Conservation (phyloP, 2,113 vertebrate genomes). For the Oenanthe oenanthe region DNA sequence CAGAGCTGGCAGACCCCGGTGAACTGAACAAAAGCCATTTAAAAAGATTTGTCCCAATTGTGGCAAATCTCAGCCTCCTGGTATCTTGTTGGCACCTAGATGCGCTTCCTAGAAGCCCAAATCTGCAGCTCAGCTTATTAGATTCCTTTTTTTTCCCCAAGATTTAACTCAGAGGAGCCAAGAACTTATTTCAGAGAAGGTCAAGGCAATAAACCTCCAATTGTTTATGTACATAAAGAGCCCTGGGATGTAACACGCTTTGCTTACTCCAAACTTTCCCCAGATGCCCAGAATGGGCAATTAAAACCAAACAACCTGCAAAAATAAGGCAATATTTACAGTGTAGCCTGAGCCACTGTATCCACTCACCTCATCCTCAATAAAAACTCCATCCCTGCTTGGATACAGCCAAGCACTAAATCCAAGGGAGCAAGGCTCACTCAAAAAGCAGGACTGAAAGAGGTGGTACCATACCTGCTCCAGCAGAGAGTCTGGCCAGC, state of each 20-base stretch:
- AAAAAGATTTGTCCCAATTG: neutral
- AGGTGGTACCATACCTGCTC: neutral
- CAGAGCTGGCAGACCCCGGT: neutral
- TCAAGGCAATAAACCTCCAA: neutral
- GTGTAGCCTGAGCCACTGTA: accelerated
- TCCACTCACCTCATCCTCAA: neutral
- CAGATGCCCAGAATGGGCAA: neutral
- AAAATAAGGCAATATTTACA: neutral
- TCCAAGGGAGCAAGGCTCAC: neutral
- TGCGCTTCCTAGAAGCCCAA: neutral
- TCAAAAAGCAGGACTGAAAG: neutral
- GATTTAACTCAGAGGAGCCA: neutral
- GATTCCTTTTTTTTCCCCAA: neutral
- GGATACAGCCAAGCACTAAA: neutral
- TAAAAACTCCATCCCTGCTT: neutral
- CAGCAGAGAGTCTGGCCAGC: neutral
- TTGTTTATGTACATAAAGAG: neutral
- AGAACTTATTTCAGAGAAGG: neutral
- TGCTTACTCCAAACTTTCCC: neutral
- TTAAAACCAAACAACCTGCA: neutral
- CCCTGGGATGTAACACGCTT: neutral
- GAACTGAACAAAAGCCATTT: neutral
- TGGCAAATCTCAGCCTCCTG: neutral
- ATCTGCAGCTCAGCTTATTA: neutral
- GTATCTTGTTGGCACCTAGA: neutral